phyloP scores from a whole-genome alignment of 2,888 invertebrate genomes.

The Coelinius sp. region DNA sequence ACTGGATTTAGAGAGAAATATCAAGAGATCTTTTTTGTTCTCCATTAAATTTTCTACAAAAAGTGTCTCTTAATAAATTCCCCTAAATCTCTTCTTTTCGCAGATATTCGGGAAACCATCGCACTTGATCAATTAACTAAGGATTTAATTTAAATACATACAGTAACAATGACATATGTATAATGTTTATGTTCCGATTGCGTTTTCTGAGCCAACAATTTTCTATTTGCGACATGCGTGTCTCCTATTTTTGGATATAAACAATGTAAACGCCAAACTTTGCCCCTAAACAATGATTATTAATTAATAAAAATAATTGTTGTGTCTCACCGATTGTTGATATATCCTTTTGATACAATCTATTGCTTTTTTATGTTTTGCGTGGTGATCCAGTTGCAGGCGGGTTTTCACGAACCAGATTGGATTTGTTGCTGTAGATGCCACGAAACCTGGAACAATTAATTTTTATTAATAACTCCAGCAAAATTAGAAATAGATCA shows the following conservation, averaged over 20 bases:
- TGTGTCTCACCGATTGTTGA: constrained; percentile 76
- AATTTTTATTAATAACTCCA: too few relatives aligned
- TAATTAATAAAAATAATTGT: not conserved
- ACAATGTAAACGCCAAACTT: not conserved
- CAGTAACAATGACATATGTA: not conserved
- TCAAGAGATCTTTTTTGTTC: too few relatives aligned
- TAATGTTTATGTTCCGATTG: not conserved
- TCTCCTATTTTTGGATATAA: not conserved
- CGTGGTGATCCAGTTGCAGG: constrained; percentile 87
- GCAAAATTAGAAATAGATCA: too few relatives aligned
- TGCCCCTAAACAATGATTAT: not conserved
- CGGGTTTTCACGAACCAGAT: constrained; percentile 99
- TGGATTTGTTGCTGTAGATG: constrained; percentile 97
- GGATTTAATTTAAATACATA: not conserved
- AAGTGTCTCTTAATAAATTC: too few relatives aligned
- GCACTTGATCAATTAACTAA: not conserved
- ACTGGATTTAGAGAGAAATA: too few relatives aligned
- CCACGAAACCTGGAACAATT: constrained; percentile 84
- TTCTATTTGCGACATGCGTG: not conserved
- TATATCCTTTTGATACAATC: constrained; percentile 90
- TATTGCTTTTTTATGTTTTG: constrained; percentile 78
- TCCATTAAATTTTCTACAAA: too few relatives aligned
- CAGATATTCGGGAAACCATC: not conserved
- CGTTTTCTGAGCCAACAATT: constrained; percentile 4
- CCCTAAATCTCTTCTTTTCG: too few relatives aligned